Evolutionary conservation across 2,113 vertebrate species (phyloP).

Genomic region (Lagopus muta): DNA sequence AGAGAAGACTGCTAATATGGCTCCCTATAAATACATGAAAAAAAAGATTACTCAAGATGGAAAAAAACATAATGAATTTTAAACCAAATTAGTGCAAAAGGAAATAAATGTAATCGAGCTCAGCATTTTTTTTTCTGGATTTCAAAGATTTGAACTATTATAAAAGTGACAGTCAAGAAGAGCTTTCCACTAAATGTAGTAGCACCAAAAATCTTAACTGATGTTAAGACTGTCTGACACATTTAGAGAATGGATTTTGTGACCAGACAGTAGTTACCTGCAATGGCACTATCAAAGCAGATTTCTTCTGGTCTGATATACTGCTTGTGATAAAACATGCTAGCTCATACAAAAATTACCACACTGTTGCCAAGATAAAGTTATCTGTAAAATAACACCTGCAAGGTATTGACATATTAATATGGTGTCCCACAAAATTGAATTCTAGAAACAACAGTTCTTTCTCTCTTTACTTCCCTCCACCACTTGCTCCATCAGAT

Average conservation of each 20-base stretch:
- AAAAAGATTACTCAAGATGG: neutral
- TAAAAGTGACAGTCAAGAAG: neutral
- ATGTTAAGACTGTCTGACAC: neutral
- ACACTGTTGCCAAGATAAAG: neutral
- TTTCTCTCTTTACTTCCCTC: neutral
- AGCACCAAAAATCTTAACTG: neutral
- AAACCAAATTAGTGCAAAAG: neutral
- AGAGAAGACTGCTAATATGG: neutral
- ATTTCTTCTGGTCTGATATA: neutral
- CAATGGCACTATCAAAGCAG: neutral
- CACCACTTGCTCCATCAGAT: neutral
- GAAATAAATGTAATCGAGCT: neutral
- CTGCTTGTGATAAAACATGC: neutral
- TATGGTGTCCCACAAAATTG: neutral
- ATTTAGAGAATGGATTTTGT: neutral
- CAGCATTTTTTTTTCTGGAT: neutral
- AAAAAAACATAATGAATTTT: neutral
- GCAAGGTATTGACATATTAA: neutral
- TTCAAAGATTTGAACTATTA: neutral
- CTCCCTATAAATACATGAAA: neutral
- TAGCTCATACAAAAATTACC: neutral
- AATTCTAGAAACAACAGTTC: neutral
- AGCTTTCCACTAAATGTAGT: neutral
- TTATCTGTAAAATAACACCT: neutral
- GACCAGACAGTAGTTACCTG: neutral